Conservation (phyloP, 1,140 invertebrate genomes). For the Polyergus mexicanus region DNA sequence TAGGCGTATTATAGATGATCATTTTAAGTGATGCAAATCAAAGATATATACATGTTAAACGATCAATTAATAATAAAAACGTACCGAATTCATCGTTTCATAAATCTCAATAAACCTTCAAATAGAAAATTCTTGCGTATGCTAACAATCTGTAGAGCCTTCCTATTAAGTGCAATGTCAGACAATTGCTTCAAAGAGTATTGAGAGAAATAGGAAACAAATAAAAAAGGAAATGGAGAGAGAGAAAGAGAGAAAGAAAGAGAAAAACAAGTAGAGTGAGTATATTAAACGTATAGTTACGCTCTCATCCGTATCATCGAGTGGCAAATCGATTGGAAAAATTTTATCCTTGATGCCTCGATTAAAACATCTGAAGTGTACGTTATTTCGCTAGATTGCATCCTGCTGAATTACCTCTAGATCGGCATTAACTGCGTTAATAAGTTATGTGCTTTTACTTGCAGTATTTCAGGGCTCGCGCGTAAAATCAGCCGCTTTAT, state of each 20-base stretch:
- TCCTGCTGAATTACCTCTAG: slow-evolving; percentile 12
- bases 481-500: slow-evolving; percentile 9
- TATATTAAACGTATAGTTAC: slow-evolving; percentile 49
- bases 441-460: slow-evolving; percentile 36
- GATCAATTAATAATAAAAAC: slow-evolving; percentile 47
- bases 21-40: neutral
- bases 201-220: slow-evolving; percentile 14
- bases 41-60: neutral
- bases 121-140: slow-evolving; percentile 28
- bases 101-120: slow-evolving; percentile 55
- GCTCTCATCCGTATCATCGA: slow-evolving; percentile 28
- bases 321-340: slow-evolving; percentile 16
- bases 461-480: neutral
- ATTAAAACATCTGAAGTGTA: slow-evolving; percentile 46
- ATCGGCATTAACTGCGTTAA: slow-evolving; percentile 38
- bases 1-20: neutral
- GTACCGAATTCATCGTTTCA: slow-evolving; percentile 21
- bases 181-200: slow-evolving; percentile 39
- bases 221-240: neutral
- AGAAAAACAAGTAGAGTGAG: slow-evolving; percentile 14
- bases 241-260: neutral
- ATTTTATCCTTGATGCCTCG: slow-evolving; percentile 18
- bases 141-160: slow-evolving; percentile 52
- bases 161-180: slow-evolving; percentile 50
- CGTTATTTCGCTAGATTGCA: neutral